phyloP scores from a whole-genome alignment of 2,113 vertebrate genomes.

The Paratilapia polleni region DNA sequence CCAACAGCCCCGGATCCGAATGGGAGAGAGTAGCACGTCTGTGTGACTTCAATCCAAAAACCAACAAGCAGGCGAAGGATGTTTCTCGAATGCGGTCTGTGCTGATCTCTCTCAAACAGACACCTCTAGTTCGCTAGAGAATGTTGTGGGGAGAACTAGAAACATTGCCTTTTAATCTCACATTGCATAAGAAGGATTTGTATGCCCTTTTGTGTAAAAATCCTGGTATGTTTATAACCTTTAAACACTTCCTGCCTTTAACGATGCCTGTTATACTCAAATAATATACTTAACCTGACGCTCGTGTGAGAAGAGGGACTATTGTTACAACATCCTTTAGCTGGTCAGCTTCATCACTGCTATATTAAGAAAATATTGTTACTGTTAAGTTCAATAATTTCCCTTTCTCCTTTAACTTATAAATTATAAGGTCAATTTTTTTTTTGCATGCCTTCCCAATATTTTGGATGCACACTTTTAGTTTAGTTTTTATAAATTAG shows the following conservation, averaged over 20 bases:
- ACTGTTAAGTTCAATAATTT: conserved; percentile 52
- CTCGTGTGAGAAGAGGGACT: conserved; percentile 32
- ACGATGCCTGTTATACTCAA: conserved; percentile 38
- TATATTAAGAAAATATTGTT: conserved; percentile 63
- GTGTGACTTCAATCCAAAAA: conserved; percentile 99
- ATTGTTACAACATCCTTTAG: conserved; percentile 38
- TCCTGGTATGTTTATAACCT: conserved; percentile 48
- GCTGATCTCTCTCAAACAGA: conserved; percentile 98
- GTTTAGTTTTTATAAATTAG: conserved; percentile 49
- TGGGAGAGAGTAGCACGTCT: conserved; percentile 98
- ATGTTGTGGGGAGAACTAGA: neutral
- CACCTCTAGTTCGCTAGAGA: conserved; percentile 89
- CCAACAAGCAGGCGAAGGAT: conserved; percentile 98
- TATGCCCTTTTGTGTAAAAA: conserved; percentile 38
- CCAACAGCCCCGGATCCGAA: conserved; percentile 89
- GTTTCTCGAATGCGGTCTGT: conserved; percentile 97
- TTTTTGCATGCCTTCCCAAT: conserved; percentile 55
- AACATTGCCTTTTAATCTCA: conserved; percentile 66
- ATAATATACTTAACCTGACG: conserved; percentile 33
- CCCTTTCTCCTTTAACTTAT: conserved; percentile 59
- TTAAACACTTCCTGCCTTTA: conserved; percentile 43
- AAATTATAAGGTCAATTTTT: conserved; percentile 49
- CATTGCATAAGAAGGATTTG: conserved; percentile 46
- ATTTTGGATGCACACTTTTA: conserved; percentile 50
- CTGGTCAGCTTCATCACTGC: conserved; percentile 36